Base-by-base conservation (phyloP, 2,888 invertebrate species). In the Aleiodes alternator region DNA sequence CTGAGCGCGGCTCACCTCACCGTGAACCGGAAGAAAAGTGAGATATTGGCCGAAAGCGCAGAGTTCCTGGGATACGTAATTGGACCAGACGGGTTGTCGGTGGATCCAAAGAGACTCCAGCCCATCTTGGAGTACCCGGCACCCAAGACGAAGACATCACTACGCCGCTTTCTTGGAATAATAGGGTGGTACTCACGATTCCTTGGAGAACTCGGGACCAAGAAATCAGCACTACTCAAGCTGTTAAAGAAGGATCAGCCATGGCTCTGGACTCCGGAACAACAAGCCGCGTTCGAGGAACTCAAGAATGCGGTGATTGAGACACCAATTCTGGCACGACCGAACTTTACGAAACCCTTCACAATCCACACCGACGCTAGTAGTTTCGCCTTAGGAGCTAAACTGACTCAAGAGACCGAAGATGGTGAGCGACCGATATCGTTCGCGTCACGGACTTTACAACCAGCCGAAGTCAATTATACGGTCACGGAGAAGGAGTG, bases 161-260 rank as follows among this genome's bases (percentile, higher is more conserved):
- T 84, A 0, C 59, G 81, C 8, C 14, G 82, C 7, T 83, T 84
- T 53, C 68, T 82, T 3, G 81, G 81, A n/a, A 79, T 29, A 6
- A 12, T 53, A 8, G 80, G 82, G 1, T 82, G 80, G 80, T 80
- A 82, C 57, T 56, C 57, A 4, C 16, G 70, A 0, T 73, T 73
- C 31, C 34, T 76, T 1, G 57, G 51, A 4, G 38, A 31, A 9
- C 57, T 74, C 0, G 56, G 73, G 11, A 23, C 53, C 0, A 31
- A 64, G 1, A 57, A 73, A 4, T 23, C 38, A 0, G 50, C 53
- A 64, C 34, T 59, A 0, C 51, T 73, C 16, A 14, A 31, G 0
- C n/a, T 72, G 1, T 9, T 59, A 3, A 61, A 43, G 4, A 68
- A 74, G 6, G 59, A 66, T 9, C 9, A 16, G 0, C 9, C n/a